phyloP scores from a whole-genome alignment of 2,797 vertebrate species.

The Crenuchus spilurus region DNA sequence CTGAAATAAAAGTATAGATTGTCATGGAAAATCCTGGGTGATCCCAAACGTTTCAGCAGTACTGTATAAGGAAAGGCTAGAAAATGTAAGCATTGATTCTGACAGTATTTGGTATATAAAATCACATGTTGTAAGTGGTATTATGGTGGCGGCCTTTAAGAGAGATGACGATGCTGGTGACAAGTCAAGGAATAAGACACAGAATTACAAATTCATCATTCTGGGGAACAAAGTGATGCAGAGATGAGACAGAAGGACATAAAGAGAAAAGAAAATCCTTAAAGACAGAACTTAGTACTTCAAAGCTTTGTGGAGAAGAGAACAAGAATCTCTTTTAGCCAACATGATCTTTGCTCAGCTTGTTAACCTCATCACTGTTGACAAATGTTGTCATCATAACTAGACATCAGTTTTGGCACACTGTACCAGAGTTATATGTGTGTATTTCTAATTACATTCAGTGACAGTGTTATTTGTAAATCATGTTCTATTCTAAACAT shows the following conservation, averaged over 20 bases:
- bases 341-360: not conserved
- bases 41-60: no score
- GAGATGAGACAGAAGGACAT: no score
- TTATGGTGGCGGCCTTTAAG: not conserved
- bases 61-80: not conserved
- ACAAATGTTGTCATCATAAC: not conserved
- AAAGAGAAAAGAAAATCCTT: no score
- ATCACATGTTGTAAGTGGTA: not conserved
- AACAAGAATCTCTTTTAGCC: not conserved
- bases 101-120: not conserved
- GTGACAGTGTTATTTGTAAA: not conserved
- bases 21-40: no score
- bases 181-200: no score
- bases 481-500: conserved; percentile 31
- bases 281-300: not conserved
- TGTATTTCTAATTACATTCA: not conserved
- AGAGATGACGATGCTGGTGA: no score
- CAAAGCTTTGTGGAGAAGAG: no score
- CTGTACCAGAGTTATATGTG: not conserved
- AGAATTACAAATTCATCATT: no score
- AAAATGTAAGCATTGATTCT: not conserved
- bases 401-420: not conserved
- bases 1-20: no score
- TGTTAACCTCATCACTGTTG: not conserved
- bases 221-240: no score